phyloP scores from a whole-genome alignment of 2,797 vertebrate species.

The Phrynocephalus guinanensis region DNA sequence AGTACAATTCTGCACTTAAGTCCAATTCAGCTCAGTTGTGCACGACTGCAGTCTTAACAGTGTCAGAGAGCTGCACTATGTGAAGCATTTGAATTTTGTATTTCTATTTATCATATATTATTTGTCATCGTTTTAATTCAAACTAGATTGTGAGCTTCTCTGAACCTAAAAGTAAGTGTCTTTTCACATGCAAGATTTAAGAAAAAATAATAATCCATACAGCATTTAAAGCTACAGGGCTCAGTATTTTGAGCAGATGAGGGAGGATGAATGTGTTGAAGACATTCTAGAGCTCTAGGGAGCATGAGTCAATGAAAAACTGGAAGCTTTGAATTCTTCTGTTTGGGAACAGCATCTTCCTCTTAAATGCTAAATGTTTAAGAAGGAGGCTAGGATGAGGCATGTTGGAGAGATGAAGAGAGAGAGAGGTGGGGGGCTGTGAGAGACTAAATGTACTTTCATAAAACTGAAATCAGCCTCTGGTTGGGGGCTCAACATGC shows the following conservation, averaged over 20 bases:
- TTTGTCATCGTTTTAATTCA: not conserved
- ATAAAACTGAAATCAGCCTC: constrained; percentile 15
- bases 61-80: not conserved
- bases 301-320: constrained; percentile 15
- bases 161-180: not conserved
- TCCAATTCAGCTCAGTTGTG: not conserved
- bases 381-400: not conserved
- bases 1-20: not conserved
- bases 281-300: constrained; percentile 2
- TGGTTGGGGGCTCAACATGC: not conserved
- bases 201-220: too few relatives aligned
- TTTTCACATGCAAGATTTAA: not conserved
- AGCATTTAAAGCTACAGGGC: constrained; percentile 5
- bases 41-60: not conserved
- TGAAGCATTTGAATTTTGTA: not conserved
- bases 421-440: not conserved
- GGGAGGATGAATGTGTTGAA: not conserved
- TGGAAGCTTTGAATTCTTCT: not conserved
- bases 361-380: constrained; percentile 1
- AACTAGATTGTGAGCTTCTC: not conserved
- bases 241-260: not conserved
- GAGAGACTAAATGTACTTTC: not conserved
- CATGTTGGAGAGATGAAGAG: not conserved
- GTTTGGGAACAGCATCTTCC: not conserved
- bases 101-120: not conserved